These are phyloP conservation scores for Agriopis leucophaearia DNA, from an alignment of 2,888 invertebrate species.

Conservation along the genomic window DNA sequence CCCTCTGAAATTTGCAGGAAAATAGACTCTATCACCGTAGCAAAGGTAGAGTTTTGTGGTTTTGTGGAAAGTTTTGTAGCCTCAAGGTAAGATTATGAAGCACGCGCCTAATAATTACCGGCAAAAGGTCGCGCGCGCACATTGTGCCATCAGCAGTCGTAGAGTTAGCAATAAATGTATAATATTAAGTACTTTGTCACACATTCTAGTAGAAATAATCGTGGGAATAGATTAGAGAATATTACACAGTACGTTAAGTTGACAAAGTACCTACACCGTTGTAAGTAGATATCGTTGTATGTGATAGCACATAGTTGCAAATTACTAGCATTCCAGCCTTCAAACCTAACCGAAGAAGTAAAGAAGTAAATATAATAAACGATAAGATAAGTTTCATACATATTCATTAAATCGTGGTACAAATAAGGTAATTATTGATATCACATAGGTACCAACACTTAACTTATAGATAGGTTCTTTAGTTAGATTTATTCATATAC, in stretches of 20 bases:
- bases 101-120: constrained; percentile 82
- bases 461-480: background rate
- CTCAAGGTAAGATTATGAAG: constrained; percentile 54
- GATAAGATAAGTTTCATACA: background rate
- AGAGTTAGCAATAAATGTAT: constrained; percentile 24
- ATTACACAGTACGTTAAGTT: background rate
- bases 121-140: constrained; percentile 83
- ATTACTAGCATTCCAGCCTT: constrained; percentile 9
- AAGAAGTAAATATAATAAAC: background rate
- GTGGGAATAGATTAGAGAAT: background rate
- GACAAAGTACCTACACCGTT: constrained; percentile 9
- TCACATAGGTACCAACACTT: too few species aligned
- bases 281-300: background rate
- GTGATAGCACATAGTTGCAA: background rate
- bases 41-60: constrained; percentile 4
- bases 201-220: background rate
- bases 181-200: constrained; percentile 8
- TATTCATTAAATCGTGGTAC: background rate
- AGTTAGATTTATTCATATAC: background rate
- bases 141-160: constrained; percentile 68
- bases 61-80: constrained; percentile 6
- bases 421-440: too few species aligned
- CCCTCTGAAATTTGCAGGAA: constrained; percentile 24
- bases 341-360: too few species aligned
- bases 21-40: constrained; percentile 20